Percentiles rank a stretch among this genome's conserved stretches.
phyloP scores from a whole-genome alignment of 1,140 invertebrate genomes.

The Apis dorsata region DNA sequence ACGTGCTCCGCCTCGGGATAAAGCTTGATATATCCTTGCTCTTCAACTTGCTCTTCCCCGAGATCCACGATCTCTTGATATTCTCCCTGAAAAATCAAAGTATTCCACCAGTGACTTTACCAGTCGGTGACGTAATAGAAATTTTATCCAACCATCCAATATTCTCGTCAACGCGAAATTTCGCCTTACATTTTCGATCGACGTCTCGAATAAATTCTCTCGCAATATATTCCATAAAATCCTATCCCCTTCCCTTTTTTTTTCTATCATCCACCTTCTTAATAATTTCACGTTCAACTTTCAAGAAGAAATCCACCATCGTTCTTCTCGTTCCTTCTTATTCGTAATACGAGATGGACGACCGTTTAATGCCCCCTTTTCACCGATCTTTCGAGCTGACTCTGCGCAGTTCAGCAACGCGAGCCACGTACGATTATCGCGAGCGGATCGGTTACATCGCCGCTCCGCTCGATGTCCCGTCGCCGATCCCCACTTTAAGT shows the following conservation, averaged over 20 bases:
- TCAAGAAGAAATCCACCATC: no score
- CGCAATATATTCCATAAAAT: no score
- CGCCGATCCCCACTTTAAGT: background rate
- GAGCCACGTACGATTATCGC: constrained; percentile 23
- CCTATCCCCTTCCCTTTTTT: no score
- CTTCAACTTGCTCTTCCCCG: background rate
- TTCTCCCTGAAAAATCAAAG: background rate
- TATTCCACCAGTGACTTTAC: background rate
- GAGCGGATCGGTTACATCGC: constrained; percentile 2
- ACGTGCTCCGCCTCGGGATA: background rate
- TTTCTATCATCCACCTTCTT: no score
- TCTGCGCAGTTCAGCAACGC: constrained; percentile 5
- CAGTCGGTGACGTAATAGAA: background rate
- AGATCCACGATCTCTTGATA: background rate
- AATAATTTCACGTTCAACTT: no score
- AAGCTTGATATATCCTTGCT: background rate
- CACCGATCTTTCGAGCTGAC: constrained; percentile 10
- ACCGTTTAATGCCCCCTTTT: background rate
- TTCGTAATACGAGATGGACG: background rate
- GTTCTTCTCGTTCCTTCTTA: no score
- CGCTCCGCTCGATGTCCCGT: no score
- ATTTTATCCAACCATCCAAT: background rate
- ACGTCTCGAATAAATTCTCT: no score
- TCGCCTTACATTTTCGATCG: no score
- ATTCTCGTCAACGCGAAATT: background rate